Base-by-base conservation (phyloP, 30 jellyfish, hydroid and myxozoan species). In the Calvadosia cruxmelitensis region DNA sequence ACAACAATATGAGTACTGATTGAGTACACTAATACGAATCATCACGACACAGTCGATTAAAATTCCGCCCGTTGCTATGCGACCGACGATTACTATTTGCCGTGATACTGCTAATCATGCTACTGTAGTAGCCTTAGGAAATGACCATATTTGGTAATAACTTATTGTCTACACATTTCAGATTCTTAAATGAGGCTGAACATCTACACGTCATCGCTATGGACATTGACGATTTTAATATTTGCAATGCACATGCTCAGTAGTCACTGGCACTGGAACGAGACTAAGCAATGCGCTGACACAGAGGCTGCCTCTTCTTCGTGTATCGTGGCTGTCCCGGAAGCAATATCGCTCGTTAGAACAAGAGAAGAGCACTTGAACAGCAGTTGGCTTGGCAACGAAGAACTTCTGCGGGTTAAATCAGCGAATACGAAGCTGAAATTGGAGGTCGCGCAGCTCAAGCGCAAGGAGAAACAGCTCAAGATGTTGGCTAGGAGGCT, bases 401-500 rank as follows among this genome's bases (percentile, higher is more conserved):
- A 29, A 24, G 77, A 67, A 67, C 33, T 29, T 1, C 70, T 24
- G 15, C 24, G 3, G 20, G 24, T 28, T 13, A 48, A 29, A 42
- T 16, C 33, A 30, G 50, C 3, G 15, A 73, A 12, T 29, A 31
- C 26, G 27, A 29, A 34, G n/a, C 30, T 64, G 42, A 42, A 33
- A 29, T 42, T 28, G 10, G 48, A 64, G 31, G 26, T 49, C 26
- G 29, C 34, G 30, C 15, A 61, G 31, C 31, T 61, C 24, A 10
- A 31, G 27, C 48, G 31, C 23, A 49, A 64, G 49, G 64, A 75
- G 53, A 80, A 80, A 72, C 93, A 88, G 36, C 67, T 75, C 10
- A 75, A 81, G 71, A 71, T 73, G 63, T 74, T 81, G n/a, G 93
- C 97, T 27, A 75, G 93, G 67, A 61, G 97, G 35, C 79, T 80